A percentile compares a stretch with the other conserved stretches of the same genome.
Evolutionary conservation across 2,888 invertebrate genomes (phyloP).

Genomic region (Saturnia pavonia): DNA sequence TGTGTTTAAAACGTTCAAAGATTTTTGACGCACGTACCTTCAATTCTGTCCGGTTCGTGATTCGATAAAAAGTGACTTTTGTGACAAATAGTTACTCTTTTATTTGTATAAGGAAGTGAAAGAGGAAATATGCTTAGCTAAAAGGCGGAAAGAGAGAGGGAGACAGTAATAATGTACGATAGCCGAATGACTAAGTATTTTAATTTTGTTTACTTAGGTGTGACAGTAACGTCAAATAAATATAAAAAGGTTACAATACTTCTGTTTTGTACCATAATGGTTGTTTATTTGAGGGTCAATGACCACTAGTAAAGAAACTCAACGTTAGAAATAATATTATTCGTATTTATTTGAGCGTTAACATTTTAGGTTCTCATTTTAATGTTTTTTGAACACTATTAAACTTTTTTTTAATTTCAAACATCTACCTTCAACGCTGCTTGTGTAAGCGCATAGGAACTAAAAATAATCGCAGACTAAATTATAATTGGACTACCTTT

Average conservation of each 20-base stretch:
- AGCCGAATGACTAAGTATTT: constrained; percentile 3
- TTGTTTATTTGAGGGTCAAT: background rate
- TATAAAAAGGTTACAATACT: constrained; percentile 10
- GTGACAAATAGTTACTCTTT: constrained; percentile 1
- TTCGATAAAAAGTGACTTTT: constrained; percentile 26
- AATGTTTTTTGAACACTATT: no score
- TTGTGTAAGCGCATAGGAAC: no score
- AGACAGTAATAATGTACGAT: constrained; percentile 6
- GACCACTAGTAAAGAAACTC: background rate
- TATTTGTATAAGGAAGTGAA: constrained; percentile 14
- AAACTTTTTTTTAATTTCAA: no score
- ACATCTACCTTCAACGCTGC: no score
- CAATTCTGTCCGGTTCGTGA: constrained; percentile 58
- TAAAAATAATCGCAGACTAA: no score
- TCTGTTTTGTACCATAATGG: constrained; percentile 22
- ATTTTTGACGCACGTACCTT: constrained; percentile 62
- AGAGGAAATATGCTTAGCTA: background rate
- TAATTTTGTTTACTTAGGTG: constrained; percentile 18
- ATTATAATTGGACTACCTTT: no score
- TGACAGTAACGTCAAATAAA: constrained; percentile 15
- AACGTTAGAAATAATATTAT: background rate
- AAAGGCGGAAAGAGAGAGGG: background rate
- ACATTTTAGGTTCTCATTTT: no score
- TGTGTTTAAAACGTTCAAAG: constrained; percentile 26
- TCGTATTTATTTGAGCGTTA: no score